phyloP scores from a whole-genome alignment of 2,888 invertebrate species.

The Drosophila glabriapex region DNA sequence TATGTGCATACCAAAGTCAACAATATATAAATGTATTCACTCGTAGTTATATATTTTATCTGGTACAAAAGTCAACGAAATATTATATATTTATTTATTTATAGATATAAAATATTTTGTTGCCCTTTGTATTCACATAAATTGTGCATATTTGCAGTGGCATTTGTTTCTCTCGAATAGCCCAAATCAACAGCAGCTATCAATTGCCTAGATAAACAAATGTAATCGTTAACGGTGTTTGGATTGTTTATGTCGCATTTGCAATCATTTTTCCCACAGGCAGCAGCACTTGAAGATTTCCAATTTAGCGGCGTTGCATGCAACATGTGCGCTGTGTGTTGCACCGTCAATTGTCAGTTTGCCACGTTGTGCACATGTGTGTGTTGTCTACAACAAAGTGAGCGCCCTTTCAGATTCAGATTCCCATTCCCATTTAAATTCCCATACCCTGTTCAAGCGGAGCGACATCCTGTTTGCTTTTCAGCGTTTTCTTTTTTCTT shows the following conservation, averaged over 20 bases:
- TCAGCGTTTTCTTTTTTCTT: slow-evolving; percentile 44
- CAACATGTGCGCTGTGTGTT: slow-evolving; percentile 30
- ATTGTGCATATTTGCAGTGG: slow-evolving; percentile 2
- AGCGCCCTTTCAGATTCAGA: slow-evolving; percentile 41
- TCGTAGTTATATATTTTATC: too few relatives aligned
- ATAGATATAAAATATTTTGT: background rate
- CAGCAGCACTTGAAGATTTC: slow-evolving; percentile 40
- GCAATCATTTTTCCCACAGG: slow-evolving; percentile 55
- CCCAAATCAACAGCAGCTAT: slow-evolving; percentile 17
- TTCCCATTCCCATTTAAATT: slow-evolving; percentile 10
- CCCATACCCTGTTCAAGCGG: slow-evolving; percentile 54
- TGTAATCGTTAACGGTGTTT: slow-evolving; percentile 11
- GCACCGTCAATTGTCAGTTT: slow-evolving; percentile 37
- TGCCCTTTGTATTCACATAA: background rate
- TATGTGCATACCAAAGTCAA: background rate
- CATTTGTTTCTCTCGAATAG: slow-evolving; percentile 1
- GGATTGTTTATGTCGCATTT: slow-evolving; percentile 40
- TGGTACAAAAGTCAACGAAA: too few relatives aligned
- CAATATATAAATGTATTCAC: too few relatives aligned
- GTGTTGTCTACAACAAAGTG: slow-evolving; percentile 24
- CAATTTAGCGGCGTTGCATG: slow-evolving; percentile 18
- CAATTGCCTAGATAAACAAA: slow-evolving; percentile 34
- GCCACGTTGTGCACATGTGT: slow-evolving; percentile 76
- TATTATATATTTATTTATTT: background rate
- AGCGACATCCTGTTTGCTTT: slow-evolving; percentile 78